phyloP scores from a whole-genome alignment of 2,113 vertebrate genomes.

The Empidonax alnorum region DNA sequence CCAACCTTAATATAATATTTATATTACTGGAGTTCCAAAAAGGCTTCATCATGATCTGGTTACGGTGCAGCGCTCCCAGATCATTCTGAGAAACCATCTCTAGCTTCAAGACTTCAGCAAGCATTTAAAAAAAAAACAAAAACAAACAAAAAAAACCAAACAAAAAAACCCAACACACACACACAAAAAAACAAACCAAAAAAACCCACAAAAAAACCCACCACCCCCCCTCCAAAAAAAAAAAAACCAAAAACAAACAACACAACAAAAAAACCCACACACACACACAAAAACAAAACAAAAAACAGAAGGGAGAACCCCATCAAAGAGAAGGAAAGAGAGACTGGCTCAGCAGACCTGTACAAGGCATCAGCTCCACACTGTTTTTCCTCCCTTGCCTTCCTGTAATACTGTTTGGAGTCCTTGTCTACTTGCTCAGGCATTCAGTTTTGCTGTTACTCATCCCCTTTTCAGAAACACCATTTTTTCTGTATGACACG shows the following conservation, averaged over 20 bases:
- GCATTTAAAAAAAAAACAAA: neutral
- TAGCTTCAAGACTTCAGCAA: neutral
- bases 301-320: neutral
- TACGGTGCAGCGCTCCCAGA: neutral
- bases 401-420: neutral
- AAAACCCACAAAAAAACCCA: too few species aligned
- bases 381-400: neutral
- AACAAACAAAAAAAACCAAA: too few species aligned
- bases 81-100: neutral
- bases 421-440: neutral
- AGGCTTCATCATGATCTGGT: neutral
- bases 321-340: neutral
- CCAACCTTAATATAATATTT: neutral
- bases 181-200: neutral
- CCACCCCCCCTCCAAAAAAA: too few species aligned
- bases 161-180: too few species aligned
- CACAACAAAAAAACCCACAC: too few species aligned
- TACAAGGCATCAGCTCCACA: accelerated
- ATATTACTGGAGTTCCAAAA: neutral
- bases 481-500: neutral
- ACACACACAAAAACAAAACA: neutral
- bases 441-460: neutral
- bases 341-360: neutral
- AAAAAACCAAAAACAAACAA: neutral
- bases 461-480: neutral